A percentile compares a stretch with the other conserved stretches of the same genome.
Evolutionary conservation across 64 coral and sea anemone genomes (phyloP).

Genomic region (Dendrophyllia cribrosa): DNA sequence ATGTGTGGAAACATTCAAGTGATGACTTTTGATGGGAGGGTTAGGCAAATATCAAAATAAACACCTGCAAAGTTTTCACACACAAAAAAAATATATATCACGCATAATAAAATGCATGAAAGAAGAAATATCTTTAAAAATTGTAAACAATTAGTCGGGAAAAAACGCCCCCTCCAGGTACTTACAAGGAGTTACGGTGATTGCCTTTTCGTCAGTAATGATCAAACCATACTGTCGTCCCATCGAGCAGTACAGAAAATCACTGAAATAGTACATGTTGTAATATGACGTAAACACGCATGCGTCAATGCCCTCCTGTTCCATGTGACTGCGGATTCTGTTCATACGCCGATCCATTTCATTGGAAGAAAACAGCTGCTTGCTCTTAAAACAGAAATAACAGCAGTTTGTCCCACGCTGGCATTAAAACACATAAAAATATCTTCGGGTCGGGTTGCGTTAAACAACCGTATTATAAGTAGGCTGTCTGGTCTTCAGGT

Average conservation of each 20-base stretch:
- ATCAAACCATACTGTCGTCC: conserved; percentile 26
- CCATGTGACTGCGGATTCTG: conserved; percentile 42
- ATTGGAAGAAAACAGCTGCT: conserved; percentile 39
- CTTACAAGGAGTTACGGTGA: conserved; percentile 57
- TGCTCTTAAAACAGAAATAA: not conserved
- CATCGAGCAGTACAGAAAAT: conserved; percentile 50
- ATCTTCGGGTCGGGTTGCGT: no score
- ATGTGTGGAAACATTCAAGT: no score
- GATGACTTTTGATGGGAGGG: no score
- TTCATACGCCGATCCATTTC: conserved; percentile 57
- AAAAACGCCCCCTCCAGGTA: not conserved
- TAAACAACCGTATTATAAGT: no score
- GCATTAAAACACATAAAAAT: no score
- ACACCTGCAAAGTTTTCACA: no score
- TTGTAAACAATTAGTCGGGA: no score
- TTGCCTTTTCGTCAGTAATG: conserved; percentile 39
- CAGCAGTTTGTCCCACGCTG: not conserved
- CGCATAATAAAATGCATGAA: no score
- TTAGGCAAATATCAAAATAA: no score
- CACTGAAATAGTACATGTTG: conserved; percentile 57
- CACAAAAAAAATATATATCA: no score
- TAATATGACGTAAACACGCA: conserved; percentile 57
- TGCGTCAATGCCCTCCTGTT: conserved; percentile 39
- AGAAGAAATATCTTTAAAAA: not conserved
- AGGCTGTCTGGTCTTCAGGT: no score